Base-by-base conservation (phyloP, 2,113 vertebrate genomes). In the Orientallactaga bullata region DNA sequence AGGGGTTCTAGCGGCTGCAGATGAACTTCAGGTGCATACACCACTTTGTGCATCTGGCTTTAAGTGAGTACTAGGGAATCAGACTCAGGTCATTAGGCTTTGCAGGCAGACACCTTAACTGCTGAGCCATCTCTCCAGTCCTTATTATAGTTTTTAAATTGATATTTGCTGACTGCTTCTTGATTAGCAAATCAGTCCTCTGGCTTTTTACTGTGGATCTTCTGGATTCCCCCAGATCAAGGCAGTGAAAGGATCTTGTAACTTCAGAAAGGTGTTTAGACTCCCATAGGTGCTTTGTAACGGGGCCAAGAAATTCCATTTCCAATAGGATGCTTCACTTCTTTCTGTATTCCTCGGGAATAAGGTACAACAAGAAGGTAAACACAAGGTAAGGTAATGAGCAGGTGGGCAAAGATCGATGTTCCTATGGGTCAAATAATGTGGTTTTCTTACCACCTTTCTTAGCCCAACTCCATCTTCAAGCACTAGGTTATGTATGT, bases 231-330 rank as follows among this genome's bases (percentile, higher is more conserved):
- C 9, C 39, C 39, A 76, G 15, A 65, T 88, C 26, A 80, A 39
- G 26, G 8, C 84, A 60, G 16, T 7, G 60, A 61, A 55, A 37
- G 76, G 63, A 89, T 32, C 5, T 47, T 37, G 0, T n/a, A 74
- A 30, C 47, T 86, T 89, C 74, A 4, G 8, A 68, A 88, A 28
- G 35, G 11, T 84, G 26, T 78, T 69, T 47, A 15, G 17, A 60
- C 21, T 72, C 93, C 32, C 39, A 2, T 0, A 32, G 80, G 63
- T 66, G 24, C 23, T 82, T 77, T 63, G 83, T 65, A 74, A 47
- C 65, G 26, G 92, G 83, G 55, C 76, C 47, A 81, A 81, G 63
- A 69, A 83, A 55, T 80, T 68, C 39, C 39, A 30, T 93, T 74
- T 92, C 60, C 11, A 28, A 10, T 65, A 81, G 60, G 30, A 61